Conservation (phyloP, 2,888 invertebrate genomes). For the Limnephilus marmoratus region DNA sequence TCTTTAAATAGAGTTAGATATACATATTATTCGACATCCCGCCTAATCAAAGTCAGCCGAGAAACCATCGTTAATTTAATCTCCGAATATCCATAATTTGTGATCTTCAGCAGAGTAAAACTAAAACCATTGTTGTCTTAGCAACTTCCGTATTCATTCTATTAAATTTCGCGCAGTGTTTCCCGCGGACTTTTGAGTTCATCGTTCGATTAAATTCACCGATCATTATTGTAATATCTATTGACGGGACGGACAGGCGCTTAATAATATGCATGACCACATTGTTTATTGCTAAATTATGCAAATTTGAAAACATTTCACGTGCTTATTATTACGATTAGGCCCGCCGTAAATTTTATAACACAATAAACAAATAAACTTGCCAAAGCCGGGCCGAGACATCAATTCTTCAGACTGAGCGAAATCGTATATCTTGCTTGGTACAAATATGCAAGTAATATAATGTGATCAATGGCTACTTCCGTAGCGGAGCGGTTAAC, state of each 20-base stretch:
- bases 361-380: background rate
- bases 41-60: too few relatives aligned
- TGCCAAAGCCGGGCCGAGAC: background rate
- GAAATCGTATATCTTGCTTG: too few relatives aligned
- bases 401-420: too few relatives aligned
- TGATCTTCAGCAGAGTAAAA: background rate
- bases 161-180: background rate
- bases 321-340: conserved; percentile 2
- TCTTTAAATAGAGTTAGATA: too few relatives aligned
- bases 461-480: too few relatives aligned
- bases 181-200: background rate
- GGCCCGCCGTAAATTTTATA: background rate
- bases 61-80: too few relatives aligned
- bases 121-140: background rate
- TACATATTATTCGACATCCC: too few relatives aligned
- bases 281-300: background rate
- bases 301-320: background rate
- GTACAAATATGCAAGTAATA: too few relatives aligned
- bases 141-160: background rate
- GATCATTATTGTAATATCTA: background rate
- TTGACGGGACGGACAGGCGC: background rate
- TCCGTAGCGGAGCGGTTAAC: too few relatives aligned
- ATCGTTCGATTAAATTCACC: background rate
- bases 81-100: background rate
- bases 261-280: background rate